Evolutionary conservation across 2,888 invertebrate genomes (phyloP).

Genomic region (Heliconius erato): DNA sequence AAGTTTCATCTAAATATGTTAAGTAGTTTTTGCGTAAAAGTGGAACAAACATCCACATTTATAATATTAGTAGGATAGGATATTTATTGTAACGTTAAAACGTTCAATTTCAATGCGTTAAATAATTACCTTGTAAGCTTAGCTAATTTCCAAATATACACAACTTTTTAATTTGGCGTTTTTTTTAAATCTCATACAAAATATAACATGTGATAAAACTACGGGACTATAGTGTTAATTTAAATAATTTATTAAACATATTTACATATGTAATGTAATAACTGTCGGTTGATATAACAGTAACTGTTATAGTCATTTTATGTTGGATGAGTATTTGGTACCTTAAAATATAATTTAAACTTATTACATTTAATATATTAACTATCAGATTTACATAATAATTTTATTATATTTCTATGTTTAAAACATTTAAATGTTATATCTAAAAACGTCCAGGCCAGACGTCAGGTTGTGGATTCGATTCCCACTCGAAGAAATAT

Average conservation of each 20-base stretch:
- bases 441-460: not conserved
- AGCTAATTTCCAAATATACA: no score
- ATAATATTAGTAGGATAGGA: no score
- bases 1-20: not conserved
- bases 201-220: constrained; percentile 19
- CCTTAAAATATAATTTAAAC: constrained; percentile 1
- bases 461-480: no score
- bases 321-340: not conserved
- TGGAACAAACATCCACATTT: no score
- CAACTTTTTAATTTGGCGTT: not conserved
- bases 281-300: constrained; percentile 7
- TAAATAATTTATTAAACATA: constrained; percentile 22
- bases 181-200: not conserved
- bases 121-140: no score
- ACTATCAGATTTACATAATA: not conserved
- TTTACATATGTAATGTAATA: constrained; percentile 18
- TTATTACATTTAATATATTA: not conserved
- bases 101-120: no score
- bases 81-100: no score
- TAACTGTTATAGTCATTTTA: constrained; percentile 12
- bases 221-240: constrained; percentile 18
- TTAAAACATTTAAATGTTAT: not conserved
- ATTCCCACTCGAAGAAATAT: no score
- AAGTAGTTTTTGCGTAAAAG: no score
- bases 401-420: not conserved